Base-by-base conservation (phyloP, 2,888 invertebrate species). In the Trachelus stipa region DNA sequence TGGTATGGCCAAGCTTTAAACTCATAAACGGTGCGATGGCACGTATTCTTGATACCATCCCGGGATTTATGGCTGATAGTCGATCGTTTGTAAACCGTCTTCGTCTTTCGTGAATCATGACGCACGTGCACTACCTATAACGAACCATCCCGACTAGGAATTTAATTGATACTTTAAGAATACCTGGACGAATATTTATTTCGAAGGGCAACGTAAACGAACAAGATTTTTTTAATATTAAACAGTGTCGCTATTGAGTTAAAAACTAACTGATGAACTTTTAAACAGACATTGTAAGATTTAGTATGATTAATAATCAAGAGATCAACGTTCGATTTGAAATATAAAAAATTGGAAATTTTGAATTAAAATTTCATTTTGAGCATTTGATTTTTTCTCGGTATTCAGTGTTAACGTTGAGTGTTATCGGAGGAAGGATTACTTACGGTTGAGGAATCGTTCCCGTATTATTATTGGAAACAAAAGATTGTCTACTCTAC, bases 61-160 rank as follows among this genome's bases (percentile, higher is more conserved):
- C 74, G 74, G 77, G 77, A 77, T 77, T 77, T 75, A 77, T 71
- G 77, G 69, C 74, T 40, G 40, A 77, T 77, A 74, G 74, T 75
- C 77, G 75, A 77, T 75, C 77, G 75, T 77, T 77, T 74, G 75
- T 77, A 77, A 74, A 77, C 77, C 15, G 15, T 12, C 68, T 77
- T 34, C 76, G 73, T 75, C 75, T 68, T 34, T 31, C 12, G 33
- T 33, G 31, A 31, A 71, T 71, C 31, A 34, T 34, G 71, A 71
- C 33, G 71, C 71, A 34, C 71, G 71, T 71, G 33, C 71, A 11
- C 1, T 71, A 34, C 12, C 33, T 71, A 31, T 71, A 71, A 71
- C 12, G 71, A 71, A 71, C 71, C 23, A 56, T 23, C 23, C 23
- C 9, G 56, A 56, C 23, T 56, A 23, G 23, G 23, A 56, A 23